Evolutionary conservation across 2,888 invertebrate genomes (phyloP).

Genomic region (Stenodera caucasica): DNA sequence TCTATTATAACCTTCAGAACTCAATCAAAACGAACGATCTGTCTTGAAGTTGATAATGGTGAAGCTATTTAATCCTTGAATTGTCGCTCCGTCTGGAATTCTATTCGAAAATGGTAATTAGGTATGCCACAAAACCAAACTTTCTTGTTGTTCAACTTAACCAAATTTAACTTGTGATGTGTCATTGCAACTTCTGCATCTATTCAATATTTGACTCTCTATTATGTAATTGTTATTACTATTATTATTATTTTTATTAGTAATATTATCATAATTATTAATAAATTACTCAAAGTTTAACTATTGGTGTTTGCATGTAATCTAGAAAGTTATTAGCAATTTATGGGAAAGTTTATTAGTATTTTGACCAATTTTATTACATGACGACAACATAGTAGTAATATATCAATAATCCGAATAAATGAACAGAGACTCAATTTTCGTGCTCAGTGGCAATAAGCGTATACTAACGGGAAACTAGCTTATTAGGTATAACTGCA

Average conservation of each 20-base stretch:
- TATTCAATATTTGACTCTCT: constrained; percentile 40
- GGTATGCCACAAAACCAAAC: constrained; percentile 46
- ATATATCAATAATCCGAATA: too few species aligned
- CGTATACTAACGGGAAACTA: too few species aligned
- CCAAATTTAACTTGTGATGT: constrained; percentile 46
- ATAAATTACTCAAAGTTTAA: too few species aligned
- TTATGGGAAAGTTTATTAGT: too few species aligned
- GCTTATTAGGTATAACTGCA: too few species aligned
- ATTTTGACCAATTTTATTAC: too few species aligned
- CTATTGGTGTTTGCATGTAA: too few species aligned
- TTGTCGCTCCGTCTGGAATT: constrained; percentile 38
- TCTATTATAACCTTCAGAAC: constrained; percentile 22
- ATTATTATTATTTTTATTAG: constrained; percentile 41
- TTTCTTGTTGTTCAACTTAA: constrained; percentile 46
- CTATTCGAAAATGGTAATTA: constrained; percentile 46
- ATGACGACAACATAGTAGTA: too few species aligned
- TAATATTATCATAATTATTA: too few species aligned
- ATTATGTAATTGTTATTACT: constrained; percentile 49
- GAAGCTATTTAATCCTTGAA: constrained; percentile 43
- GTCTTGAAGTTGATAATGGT: constrained; percentile 35
- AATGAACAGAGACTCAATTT: too few species aligned
- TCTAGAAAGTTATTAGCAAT: too few species aligned
- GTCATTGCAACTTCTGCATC: constrained; percentile 45
- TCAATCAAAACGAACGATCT: constrained; percentile 38
- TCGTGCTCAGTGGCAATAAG: too few species aligned